phyloP scores from a whole-genome alignment of 2,113 vertebrate genomes.

The Caranx ignobilis region DNA sequence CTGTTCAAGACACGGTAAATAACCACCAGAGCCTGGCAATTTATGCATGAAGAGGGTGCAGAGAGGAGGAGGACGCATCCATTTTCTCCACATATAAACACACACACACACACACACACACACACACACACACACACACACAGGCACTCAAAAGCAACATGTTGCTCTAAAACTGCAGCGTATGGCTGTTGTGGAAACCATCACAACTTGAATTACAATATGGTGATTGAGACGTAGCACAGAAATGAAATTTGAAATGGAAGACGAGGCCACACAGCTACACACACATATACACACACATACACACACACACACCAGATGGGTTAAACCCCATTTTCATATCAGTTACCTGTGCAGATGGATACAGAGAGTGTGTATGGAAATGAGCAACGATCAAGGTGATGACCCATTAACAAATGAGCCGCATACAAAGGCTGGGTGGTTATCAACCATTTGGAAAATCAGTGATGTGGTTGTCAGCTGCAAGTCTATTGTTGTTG shows the following conservation, averaged over 20 bases:
- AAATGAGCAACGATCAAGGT: background rate
- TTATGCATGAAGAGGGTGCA: slow-evolving; percentile 53
- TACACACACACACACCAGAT: background rate
- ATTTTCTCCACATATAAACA: background rate
- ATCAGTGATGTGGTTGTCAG: no score
- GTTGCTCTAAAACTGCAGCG: slow-evolving; percentile 13
- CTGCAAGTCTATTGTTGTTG: no score
- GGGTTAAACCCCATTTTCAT: slow-evolving; percentile 9
- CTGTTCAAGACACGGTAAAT: slow-evolving; percentile 43
- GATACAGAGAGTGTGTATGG: background rate
- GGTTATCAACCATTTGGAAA: no score
- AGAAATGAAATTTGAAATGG: slow-evolving; percentile 51
- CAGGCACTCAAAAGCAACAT: background rate
- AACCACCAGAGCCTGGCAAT: slow-evolving; percentile 33
- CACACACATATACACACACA: background rate
- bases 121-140: slow-evolving; percentile 6
- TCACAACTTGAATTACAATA: slow-evolving; percentile 56
- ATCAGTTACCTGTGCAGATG: slow-evolving; percentile 19
- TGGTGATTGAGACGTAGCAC: slow-evolving; percentile 43
- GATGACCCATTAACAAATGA: background rate
- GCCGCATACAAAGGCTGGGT: background rate
- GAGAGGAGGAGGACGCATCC: slow-evolving; percentile 6
- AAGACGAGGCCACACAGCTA: background rate
- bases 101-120: background rate
- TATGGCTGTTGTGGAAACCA: slow-evolving; percentile 25